phyloP scores from a whole-genome alignment of 2,797 vertebrate species.

The Coreius guichenoti region DNA sequence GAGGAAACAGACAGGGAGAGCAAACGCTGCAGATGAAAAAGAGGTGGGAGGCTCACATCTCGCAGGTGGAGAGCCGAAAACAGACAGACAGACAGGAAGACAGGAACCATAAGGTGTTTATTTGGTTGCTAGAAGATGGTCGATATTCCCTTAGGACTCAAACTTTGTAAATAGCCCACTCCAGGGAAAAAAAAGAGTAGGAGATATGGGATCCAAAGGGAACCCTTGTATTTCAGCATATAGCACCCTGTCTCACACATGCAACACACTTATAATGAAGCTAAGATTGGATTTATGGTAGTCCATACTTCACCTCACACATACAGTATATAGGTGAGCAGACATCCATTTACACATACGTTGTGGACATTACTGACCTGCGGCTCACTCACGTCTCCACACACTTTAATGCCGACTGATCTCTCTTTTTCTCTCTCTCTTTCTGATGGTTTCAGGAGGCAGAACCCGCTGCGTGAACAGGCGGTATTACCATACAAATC shows the following conservation, averaged over 20 bases:
- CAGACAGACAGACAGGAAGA: slow-evolving; percentile 27
- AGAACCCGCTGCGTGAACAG: slow-evolving; percentile 76
- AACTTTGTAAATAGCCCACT: slow-evolving; percentile 44
- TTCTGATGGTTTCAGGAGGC: slow-evolving; percentile 66
- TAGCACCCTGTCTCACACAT: slow-evolving; percentile 45
- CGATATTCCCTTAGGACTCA: slow-evolving; percentile 34
- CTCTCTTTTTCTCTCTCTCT: slow-evolving; percentile 29
- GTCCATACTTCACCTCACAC: slow-evolving; percentile 41
- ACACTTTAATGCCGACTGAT: slow-evolving; percentile 16
- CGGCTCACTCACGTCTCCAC: not conserved
- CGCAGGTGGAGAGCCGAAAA: slow-evolving; percentile 35
- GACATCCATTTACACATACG: slow-evolving; percentile 41
- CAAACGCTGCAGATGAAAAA: slow-evolving; percentile 37
- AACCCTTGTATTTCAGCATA: slow-evolving; percentile 38
- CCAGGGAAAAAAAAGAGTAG: slow-evolving; percentile 19
- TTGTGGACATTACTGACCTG: slow-evolving; percentile 37
- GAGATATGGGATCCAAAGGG: slow-evolving; percentile 39
- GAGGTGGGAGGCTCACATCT: slow-evolving; percentile 32
- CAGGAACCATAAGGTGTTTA: slow-evolving; percentile 49
- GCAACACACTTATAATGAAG: slow-evolving; percentile 41
- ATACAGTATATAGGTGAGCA: slow-evolving; percentile 32
- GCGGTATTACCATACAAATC: slow-evolving; percentile 80
- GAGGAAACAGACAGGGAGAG: slow-evolving; percentile 37
- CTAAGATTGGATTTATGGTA: slow-evolving; percentile 38
- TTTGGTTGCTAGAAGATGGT: slow-evolving; percentile 44